Evolutionary conservation across 2,888 invertebrate species (phyloP).

Genomic region (Luffia ferchaultella): DNA sequence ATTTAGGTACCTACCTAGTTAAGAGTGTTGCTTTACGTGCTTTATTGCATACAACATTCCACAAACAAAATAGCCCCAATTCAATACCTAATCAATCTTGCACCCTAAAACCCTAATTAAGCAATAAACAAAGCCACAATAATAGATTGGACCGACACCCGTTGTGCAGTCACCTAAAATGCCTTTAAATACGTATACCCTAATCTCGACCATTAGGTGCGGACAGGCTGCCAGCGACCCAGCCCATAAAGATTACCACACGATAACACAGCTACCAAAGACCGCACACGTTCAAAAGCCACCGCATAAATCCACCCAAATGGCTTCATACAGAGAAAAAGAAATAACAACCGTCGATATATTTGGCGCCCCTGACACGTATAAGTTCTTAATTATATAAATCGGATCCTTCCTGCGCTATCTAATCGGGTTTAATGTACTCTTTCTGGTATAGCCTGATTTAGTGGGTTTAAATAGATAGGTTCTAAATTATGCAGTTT

Average conservation of each 20-base stretch:
- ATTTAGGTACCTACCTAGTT: no score
- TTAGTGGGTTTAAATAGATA: no score
- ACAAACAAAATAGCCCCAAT: no score
- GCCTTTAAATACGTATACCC: no score
- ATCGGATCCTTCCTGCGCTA: constrained; percentile 31
- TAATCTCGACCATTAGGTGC: constrained; percentile 61
- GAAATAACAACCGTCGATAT: constrained; percentile 62
- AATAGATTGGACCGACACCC: no score
- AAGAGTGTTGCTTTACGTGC: no score
- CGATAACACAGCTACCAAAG: constrained; percentile 59
- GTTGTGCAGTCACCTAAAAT: no score
- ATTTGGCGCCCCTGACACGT: constrained; percentile 64
- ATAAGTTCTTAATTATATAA: constrained; percentile 60
- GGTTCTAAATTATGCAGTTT: no score
- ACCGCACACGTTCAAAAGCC: constrained; percentile 52
- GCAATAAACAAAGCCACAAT: constrained; percentile 63
- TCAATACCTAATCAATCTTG: no score
- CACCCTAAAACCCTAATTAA: constrained; percentile 66
- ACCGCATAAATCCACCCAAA: constrained; percentile 55
- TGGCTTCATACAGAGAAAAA: constrained; percentile 62
- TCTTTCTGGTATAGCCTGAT: no score
- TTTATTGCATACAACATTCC: no score
- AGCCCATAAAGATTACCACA: constrained; percentile 60
- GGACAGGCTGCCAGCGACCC: constrained; percentile 52
- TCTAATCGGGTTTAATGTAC: no score